Base-by-base conservation (phyloP, 2,797 vertebrate species). In the Onychomys torridus region DNA sequence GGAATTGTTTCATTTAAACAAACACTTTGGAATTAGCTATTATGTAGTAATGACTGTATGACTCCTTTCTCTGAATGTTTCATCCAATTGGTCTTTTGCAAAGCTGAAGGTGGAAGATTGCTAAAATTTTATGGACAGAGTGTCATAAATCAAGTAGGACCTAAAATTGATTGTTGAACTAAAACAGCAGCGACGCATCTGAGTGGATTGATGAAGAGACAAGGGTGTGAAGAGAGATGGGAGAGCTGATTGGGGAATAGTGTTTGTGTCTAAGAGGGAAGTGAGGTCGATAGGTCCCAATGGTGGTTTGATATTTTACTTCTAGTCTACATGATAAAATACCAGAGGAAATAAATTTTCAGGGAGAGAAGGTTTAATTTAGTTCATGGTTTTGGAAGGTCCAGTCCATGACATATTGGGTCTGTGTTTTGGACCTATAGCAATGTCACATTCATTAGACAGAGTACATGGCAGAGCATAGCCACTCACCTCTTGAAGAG, bases 231-330 rank as follows among this genome's bases (percentile, higher is more conserved):
- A 76, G 7, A 67, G 10, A 49, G 21, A 40, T 19, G 0, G 19
- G 59, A 43, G 34, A 25, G 49, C 16, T 40, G 43, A n/a, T 0
- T 11, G 11, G 3, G 8, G 3, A 67, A 65, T 2, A 91, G 55
- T 9, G 5, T 13, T 52, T 84, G 11, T 34, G 37, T 11, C 49
- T 46, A 52, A 76, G 63, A 49, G 43, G 25, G 21, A 79, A 46
- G 5, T 19, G 32, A 2, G 1, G 0, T 13, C 10, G 6, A 6
- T 19, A 27, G 6, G 76, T 78, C 85, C 67, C 6, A 49, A 10
- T 27, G 5, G 25, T 40, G 12, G 19, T 11, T 19, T 75, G n/a
- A 27, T 55, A 40, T 32, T 10, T 23, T 37, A 55, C 40, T 14
- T 88, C 13, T 17, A 32, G 17, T 61, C 3, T 17, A 23, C 63